These are phyloP conservation scores for Fragum sueziense DNA, from an alignment of 2,888 invertebrate genomes.

Conservation along the genomic window DNA sequence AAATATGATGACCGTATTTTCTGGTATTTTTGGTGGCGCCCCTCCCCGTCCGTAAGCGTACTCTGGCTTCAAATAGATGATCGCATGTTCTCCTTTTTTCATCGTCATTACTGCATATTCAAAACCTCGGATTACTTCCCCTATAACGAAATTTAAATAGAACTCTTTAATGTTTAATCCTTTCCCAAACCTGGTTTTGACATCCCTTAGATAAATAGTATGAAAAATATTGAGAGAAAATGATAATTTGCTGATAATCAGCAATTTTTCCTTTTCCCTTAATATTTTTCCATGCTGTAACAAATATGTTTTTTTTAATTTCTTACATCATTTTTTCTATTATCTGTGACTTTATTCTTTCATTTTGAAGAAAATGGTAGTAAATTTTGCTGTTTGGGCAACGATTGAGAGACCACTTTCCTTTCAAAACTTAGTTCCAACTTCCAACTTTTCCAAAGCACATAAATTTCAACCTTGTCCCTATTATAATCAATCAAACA, in stretches of 20 bases:
- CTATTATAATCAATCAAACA: no score
- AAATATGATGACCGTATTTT: constrained; percentile 90
- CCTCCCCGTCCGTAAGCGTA: constrained; percentile 95
- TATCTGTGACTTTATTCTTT: no score
- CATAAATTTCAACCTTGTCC: no score
- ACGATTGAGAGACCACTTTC: no score
- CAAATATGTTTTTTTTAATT: not conserved
- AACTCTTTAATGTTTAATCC: no score
- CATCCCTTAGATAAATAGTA: no score
- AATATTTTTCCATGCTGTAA: not conserved
- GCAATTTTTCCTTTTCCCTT: not conserved
- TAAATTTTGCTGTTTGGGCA: no score
- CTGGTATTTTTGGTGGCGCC: constrained; percentile 93
- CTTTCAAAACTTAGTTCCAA: no score
- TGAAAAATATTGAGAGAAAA: no score
- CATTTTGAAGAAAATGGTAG: no score
- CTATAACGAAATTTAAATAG: constrained; percentile 84
- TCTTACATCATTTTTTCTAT: not conserved
- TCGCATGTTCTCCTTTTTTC: constrained; percentile 93
- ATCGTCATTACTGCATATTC: constrained; percentile 96
- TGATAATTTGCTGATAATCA: not conserved
- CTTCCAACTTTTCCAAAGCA: no score
- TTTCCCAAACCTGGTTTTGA: no score
- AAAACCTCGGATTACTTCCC: constrained; percentile 95
- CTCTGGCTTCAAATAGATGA: constrained; percentile 92